These are phyloP conservation scores for Drosophila lacteicornis DNA, from an alignment of 1,140 invertebrate genomes.

Conservation along the genomic window DNA sequence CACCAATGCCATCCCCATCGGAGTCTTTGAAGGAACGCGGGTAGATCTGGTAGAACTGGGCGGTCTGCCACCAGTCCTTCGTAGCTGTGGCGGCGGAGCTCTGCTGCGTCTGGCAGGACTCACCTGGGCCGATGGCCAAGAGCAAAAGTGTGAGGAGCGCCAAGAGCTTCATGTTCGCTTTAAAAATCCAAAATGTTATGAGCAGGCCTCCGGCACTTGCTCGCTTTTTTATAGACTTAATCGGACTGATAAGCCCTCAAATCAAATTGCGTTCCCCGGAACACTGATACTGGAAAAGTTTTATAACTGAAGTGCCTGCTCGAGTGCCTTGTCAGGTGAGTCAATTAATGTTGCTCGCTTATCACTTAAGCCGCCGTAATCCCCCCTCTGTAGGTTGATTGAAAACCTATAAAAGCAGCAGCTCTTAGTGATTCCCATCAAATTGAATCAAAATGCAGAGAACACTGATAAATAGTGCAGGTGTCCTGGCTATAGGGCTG, in stretches of 20 bases:
- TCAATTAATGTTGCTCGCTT: constrained; percentile 12
- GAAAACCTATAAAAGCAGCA: constrained; percentile 54
- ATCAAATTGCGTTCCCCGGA: background rate
- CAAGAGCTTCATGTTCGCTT: constrained; percentile 5
- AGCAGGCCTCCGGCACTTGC: too few relatives aligned
- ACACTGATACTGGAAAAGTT: constrained; percentile 14
- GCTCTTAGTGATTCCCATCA: background rate
- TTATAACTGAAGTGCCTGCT: constrained; percentile 1
- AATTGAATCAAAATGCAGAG: constrained; percentile 46
- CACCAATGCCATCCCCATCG: constrained; percentile 89
- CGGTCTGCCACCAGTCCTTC: constrained; percentile 87
- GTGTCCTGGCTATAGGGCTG: constrained; percentile 4
- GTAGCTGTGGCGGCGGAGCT: background rate
- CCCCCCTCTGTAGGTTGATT: background rate
- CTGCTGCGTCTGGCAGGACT: constrained; percentile 16
- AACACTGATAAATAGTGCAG: constrained; percentile 6
- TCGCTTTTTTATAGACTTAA: constrained; percentile 38
- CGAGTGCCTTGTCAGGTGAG: constrained; percentile 35
- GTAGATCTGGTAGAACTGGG: constrained; percentile 90
- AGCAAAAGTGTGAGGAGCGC: constrained; percentile 21
- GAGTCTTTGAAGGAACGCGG: constrained; percentile 90
- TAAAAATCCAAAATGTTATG: constrained; percentile 26
- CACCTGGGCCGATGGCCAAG: constrained; percentile 3
- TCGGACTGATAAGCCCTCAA: constrained; percentile 38
- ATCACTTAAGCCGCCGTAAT: constrained; percentile 48